These are phyloP conservation scores for Gonatopus flavifemur DNA, from an alignment of 1,140 invertebrate species.

Conservation along the genomic window DNA sequence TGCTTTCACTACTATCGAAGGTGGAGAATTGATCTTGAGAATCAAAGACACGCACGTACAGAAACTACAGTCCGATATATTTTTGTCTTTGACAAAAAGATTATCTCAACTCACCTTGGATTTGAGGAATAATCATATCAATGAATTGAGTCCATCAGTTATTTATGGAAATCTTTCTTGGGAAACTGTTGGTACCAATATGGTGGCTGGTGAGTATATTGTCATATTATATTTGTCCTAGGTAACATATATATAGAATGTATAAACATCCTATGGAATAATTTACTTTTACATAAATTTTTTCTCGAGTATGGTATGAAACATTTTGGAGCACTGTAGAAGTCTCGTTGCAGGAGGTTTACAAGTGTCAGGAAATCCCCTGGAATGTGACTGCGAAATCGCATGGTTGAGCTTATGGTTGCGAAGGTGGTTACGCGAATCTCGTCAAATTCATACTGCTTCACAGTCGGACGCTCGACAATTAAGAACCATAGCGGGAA, in stretches of 20 bases:
- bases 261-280: not conserved
- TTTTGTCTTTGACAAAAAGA: slow-evolving; percentile 70
- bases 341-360: slow-evolving; percentile 73
- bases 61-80: slow-evolving; percentile 75
- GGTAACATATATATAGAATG: not conserved
- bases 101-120: slow-evolving; percentile 81
- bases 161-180: slow-evolving; percentile 84
- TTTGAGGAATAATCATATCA: slow-evolving; percentile 78
- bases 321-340: not conserved
- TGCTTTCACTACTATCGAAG: slow-evolving; percentile 67
- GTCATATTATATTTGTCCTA: not conserved
- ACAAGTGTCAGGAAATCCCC: slow-evolving; percentile 78
- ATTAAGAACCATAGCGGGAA: slow-evolving; percentile 48
- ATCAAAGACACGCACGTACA: slow-evolving; percentile 75
- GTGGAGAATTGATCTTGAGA: slow-evolving; percentile 71
- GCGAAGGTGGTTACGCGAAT: slow-evolving; percentile 79
- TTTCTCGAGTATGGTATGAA: not conserved
- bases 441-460: slow-evolving; percentile 70
- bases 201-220: slow-evolving; percentile 67
- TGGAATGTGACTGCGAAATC: slow-evolving; percentile 83
- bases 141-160: slow-evolving; percentile 75
- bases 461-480: slow-evolving; percentile 58
- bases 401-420: slow-evolving; percentile 89
- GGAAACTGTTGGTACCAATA: slow-evolving; percentile 80
- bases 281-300: not conserved